Conservation (phyloP, 2,113 vertebrate genomes). For the Osmerus eperlanus region DNA sequence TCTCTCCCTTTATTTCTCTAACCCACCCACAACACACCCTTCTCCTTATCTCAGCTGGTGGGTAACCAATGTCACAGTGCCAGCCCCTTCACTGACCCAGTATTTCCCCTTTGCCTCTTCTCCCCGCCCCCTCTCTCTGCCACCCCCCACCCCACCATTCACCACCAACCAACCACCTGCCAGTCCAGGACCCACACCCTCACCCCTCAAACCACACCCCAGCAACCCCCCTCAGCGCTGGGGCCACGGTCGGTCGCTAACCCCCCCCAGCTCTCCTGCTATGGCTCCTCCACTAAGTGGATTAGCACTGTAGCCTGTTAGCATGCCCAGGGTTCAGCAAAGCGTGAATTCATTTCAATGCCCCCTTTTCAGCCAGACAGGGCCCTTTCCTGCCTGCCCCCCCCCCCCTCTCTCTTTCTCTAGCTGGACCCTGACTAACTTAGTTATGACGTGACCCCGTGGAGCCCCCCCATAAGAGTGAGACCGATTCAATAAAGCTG, state of each 20-base stretch:
- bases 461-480: conserved; percentile 43
- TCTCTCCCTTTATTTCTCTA: neutral
- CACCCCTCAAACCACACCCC: neutral
- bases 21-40: conserved; percentile 24
- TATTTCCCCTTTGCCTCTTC: neutral
- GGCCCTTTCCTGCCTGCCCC: conserved; percentile 31
- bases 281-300: conserved; percentile 53
- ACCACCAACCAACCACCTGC: conserved; percentile 50
- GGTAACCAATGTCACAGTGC: too few species aligned
- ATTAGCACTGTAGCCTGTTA: conserved; percentile 59
- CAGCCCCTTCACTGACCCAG: neutral
- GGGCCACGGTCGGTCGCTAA: neutral
- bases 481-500: conserved; percentile 41
- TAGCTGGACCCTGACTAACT: conserved; percentile 61
- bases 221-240: neutral
- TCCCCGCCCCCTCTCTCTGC: neutral
- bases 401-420: conserved; percentile 15
- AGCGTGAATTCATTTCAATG: conserved; percentile 50
- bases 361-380: conserved; percentile 32
- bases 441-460: conserved; percentile 61
- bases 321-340: conserved; percentile 44
- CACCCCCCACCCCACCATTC: neutral
- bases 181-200: conserved; percentile 38
- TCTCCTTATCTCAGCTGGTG: neutral
- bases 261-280: conserved; percentile 17